phyloP scores from a whole-genome alignment of 2,888 invertebrate species.

The Tillus elongatus region DNA sequence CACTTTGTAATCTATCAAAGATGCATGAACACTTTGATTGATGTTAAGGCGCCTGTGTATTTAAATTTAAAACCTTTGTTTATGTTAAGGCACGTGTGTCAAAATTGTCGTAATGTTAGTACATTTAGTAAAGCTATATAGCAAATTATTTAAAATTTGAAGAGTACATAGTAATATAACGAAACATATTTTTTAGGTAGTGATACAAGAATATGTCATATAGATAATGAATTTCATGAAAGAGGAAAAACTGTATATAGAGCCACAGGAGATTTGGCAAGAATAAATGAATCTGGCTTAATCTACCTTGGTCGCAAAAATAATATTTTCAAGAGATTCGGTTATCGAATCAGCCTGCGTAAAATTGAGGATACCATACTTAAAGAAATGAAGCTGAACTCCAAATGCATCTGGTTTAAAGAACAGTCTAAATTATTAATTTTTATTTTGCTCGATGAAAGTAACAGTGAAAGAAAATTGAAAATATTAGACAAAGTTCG shows the following conservation, averaged over 20 bases:
- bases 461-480: slow-evolving; percentile 18
- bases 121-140: no score
- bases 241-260: slow-evolving; percentile 40
- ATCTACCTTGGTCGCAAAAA: slow-evolving; percentile 61
- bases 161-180: no score
- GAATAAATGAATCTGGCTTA: slow-evolving; percentile 44
- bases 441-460: slow-evolving; percentile 40
- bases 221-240: slow-evolving; percentile 41
- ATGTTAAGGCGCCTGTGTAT: no score
- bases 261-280: slow-evolving; percentile 66
- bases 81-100: no score
- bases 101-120: no score
- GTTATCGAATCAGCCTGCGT: slow-evolving; percentile 56
- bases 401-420: slow-evolving; percentile 48
- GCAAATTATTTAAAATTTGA: no score
- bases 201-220: slow-evolving; percentile 41
- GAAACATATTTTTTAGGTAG: slow-evolving; percentile 46
- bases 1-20: no score
- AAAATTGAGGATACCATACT: slow-evolving; percentile 47
- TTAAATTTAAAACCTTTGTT: no score
- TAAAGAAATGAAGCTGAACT: slow-evolving; percentile 44
- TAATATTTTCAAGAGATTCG: slow-evolving; percentile 66
- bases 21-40: no score
- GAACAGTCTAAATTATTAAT: slow-evolving; percentile 44
- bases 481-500: slow-evolving; percentile 31